Evolutionary conservation across 1,140 invertebrate species (phyloP).

Genomic region (Drosophila watanabei): DNA sequence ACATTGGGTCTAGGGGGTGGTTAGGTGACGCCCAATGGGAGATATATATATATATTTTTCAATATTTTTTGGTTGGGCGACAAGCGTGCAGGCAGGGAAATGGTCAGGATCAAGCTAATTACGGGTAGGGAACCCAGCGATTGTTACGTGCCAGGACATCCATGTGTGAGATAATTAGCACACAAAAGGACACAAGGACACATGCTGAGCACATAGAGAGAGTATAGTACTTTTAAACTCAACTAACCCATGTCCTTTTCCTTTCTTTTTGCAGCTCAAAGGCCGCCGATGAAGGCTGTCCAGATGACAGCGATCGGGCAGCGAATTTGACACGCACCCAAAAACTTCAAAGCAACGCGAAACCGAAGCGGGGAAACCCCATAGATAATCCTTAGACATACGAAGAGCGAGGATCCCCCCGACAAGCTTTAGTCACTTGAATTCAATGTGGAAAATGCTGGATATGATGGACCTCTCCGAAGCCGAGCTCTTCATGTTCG

Average conservation of each 20-base stretch:
- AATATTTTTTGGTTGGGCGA: conserved; percentile 5
- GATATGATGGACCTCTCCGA: conserved; percentile 65
- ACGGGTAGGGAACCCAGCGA: conserved; percentile 13
- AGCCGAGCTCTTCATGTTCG: conserved; percentile 77
- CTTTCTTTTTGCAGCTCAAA: conserved; percentile 47
- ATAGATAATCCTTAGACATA: conserved; percentile 15
- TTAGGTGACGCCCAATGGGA: background rate
- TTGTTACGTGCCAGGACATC: conserved; percentile 62
- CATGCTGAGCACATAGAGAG: conserved; percentile 32
- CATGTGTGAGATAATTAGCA: conserved; percentile 67
- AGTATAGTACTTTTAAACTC: conserved; percentile 11
- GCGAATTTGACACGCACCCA: conserved; percentile 73
- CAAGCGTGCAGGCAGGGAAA: conserved; percentile 57
- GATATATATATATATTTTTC: background rate
- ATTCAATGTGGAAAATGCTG: conserved; percentile 84
- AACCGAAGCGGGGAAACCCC: conserved; percentile 10
- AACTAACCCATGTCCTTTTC: conserved; percentile 48
- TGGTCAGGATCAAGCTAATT: conserved; percentile 60
- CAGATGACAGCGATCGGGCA: conserved; percentile 74
- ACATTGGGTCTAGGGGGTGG: conserved; percentile 49
- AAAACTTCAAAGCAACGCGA: conserved; percentile 34
- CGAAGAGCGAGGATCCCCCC: conserved; percentile 9
- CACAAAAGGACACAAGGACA: conserved; percentile 23
- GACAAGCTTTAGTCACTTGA: conserved; percentile 11
- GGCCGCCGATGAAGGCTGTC: conserved; percentile 71